Evolutionary conservation across 2,888 invertebrate species (phyloP), one percentile per base, ranked within the genome.

Genomic region (Leptura quadrifasciata): DNA sequence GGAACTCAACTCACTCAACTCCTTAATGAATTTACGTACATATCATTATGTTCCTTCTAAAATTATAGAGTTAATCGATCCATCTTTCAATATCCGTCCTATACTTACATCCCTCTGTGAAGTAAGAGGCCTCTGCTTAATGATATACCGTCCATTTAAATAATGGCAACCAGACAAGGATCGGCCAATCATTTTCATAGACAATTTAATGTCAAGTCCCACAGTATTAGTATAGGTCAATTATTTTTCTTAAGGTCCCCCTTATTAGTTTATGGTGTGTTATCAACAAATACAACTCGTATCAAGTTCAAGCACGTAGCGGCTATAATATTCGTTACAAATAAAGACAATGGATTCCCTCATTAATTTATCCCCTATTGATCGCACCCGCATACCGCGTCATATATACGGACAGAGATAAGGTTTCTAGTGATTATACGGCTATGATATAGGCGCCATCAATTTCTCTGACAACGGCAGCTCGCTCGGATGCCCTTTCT

Each of bases 341-440:
- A 82, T 82, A 82, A 81, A 78, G 80, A 80, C 80, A 81, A 80
- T 76, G 78, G 82, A 72, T 69, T 78, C 74, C 72, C 76, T 82
- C 81, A 82, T 81, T 81, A 82, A 80, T 82, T 80, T 80, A 78
- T 77, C 78, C 77, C 74, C 39, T 76, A 73, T 76, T 69, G 78
- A 78, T 76, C 78, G 71, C 71, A 52, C 72, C 75, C 72, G 73
- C 57, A 72, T 72, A 61, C 17, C 63, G 71, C 58, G 60, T 74
- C 72, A 74, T 65, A 73, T 69, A 72, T 60, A 64, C 39, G 72
- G 72, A 64, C 72, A 70, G 52, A 76, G 76, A 77, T 74, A 77
- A 77, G 57, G 57, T 57, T 69, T 18, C 69, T 27, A 39, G 55
- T 39, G 67, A 55, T 68, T 68, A 68, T 68, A 55, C 55, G 67